Base-by-base conservation (phyloP, 1,140 invertebrate species). In the Aphelinus atriplicis region DNA sequence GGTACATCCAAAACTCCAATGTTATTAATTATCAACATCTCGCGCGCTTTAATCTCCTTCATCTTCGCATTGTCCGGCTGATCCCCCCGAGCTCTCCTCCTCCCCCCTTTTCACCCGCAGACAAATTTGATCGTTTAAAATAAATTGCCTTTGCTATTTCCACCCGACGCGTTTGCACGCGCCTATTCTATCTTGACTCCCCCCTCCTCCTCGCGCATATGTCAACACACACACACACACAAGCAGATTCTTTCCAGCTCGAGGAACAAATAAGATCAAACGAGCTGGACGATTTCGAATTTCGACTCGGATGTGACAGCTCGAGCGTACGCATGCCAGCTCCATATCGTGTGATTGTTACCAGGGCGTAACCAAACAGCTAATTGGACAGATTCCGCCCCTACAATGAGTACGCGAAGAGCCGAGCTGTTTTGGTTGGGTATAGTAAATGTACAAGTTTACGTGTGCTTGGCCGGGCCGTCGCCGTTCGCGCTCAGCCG, bases 341-440 rank as follows among this genome's bases (percentile, higher is more conserved):
- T 63, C 61, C 46, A 47, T 57, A 56, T 50, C 69, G 48, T 68
- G 26, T 62, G 71, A 58, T 66, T 67, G 79, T 77, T 80, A 72
- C 77, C 78, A 76, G 77, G 82, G 81, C 81, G 81, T 81, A 79
- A 82, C 81, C 81, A 79, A 79, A 80, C 78, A 77, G 78, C 78
- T 78, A 80, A 80, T 83, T 81, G 71, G 80, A 78, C 75, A 73
- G 76, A 80, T 72, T 50, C 78, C 79, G 75, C 78, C 75, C 76
- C 77, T 78, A 73, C 70, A 26, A 26, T 26, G 26, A 26, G 26
- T 26, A 26, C 26, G 26, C 26, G 26, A 26, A 26, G 26, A 26
- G 26, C 26, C 26, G 26, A 26, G 26, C 26, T 26, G 26, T 26
- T 26, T 26, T 26, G 26, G 26, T 26, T 26, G 26, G 26, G 26